phyloP scores from a whole-genome alignment of 2,113 vertebrate genomes.

The Hoplias malabaricus region DNA sequence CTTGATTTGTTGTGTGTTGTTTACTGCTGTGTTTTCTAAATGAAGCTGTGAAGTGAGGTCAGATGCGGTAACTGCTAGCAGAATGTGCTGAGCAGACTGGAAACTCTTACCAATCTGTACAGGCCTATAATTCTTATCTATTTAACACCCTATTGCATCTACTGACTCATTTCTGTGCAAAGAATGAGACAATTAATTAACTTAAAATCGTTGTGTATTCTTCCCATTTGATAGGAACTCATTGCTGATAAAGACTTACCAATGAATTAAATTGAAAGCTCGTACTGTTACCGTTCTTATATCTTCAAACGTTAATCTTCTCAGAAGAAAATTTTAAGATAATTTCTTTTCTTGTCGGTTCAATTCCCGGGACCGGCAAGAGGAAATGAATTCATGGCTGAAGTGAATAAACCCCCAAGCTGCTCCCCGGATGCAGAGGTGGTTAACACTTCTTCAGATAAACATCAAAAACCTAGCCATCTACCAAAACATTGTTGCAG shows the following conservation, averaged over 20 bases:
- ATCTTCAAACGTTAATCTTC: not conserved
- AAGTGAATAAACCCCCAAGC: too few relatives aligned
- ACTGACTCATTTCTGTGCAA: conserved; percentile 20
- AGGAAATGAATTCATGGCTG: too few relatives aligned
- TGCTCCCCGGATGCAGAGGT: too few relatives aligned
- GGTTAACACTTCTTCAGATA: too few relatives aligned
- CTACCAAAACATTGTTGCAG: too few relatives aligned
- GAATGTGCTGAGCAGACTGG: conserved; percentile 18
- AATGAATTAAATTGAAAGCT: not conserved
- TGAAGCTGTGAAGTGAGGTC: conserved; percentile 4
- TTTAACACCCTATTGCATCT: not conserved
- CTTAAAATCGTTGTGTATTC: not conserved
- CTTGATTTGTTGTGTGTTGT: not conserved
- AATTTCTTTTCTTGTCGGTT: too few relatives aligned
- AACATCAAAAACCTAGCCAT: too few relatives aligned
- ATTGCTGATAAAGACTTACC: not conserved
- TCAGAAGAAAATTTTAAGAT: too few relatives aligned
- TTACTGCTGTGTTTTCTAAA: not conserved
- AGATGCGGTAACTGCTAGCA: conserved; percentile 25
- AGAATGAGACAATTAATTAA: not conserved
- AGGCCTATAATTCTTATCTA: not conserved
- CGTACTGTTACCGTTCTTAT: not conserved
- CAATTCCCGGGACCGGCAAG: too few relatives aligned
- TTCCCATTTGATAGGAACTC: not conserved
- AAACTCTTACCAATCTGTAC: not conserved